Evolutionary conservation across 92 coral and sea anemone genomes (phyloP).

Genomic region (Porites lobata): DNA sequence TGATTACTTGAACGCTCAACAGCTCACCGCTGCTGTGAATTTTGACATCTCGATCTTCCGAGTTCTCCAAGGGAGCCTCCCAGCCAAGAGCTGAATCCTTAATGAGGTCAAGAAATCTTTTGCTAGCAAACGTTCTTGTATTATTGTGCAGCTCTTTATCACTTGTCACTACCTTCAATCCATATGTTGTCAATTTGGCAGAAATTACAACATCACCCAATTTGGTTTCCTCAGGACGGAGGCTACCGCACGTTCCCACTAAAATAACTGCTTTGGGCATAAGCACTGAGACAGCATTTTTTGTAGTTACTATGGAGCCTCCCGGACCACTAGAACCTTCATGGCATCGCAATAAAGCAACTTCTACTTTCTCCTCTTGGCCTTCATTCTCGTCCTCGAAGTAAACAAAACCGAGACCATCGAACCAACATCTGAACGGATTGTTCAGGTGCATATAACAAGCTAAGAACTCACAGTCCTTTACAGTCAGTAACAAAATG

Average conservation of each 20-base stretch:
- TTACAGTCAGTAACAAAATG: not conserved
- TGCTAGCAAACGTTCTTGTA: not conserved
- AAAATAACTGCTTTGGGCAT: constrained; percentile 48
- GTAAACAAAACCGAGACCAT: not conserved
- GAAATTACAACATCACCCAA: constrained; percentile 58
- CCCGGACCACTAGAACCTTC: constrained; percentile 7
- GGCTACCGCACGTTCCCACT: constrained; percentile 38
- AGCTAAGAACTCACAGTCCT: too few relatives aligned
- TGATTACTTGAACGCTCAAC: constrained; percentile 40
- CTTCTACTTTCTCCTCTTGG: constrained; percentile 20
- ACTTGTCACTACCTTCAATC: not conserved
- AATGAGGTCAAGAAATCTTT: not conserved
- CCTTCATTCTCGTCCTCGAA: not conserved
- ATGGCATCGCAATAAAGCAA: constrained; percentile 35
- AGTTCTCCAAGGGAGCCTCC: not conserved
- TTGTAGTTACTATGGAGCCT: constrained; percentile 3
- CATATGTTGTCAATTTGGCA: constrained; percentile 16
- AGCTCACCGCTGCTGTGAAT: not conserved
- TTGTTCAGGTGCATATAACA: not conserved
- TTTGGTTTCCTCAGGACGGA: constrained; percentile 32
- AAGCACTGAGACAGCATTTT: constrained; percentile 19
- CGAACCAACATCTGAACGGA: not conserved
- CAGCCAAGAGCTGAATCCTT: constrained; percentile 20
- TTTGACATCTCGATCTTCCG: not conserved
- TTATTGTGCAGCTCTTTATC: not conserved